Evolutionary conservation across 2,113 vertebrate genomes (phyloP).

Genomic region (Onychorhynchus coronatus): DNA sequence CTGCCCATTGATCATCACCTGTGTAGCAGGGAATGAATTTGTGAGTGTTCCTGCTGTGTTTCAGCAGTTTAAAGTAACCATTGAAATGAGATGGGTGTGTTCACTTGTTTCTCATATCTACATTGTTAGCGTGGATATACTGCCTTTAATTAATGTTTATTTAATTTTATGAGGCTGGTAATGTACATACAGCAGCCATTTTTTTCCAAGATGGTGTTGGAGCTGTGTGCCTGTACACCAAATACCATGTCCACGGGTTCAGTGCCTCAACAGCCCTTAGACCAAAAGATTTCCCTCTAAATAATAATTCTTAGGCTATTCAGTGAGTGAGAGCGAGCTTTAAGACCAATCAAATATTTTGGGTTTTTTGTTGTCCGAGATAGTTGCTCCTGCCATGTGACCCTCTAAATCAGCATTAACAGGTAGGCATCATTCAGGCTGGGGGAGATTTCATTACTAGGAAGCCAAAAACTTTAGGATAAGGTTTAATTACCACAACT

Average conservation of each 20-base stretch:
- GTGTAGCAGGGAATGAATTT: neutral
- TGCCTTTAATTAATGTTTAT: neutral
- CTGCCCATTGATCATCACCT: neutral
- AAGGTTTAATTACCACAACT: neutral
- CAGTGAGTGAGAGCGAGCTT: neutral
- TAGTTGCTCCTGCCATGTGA: neutral
- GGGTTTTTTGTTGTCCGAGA: neutral
- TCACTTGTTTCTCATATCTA: neutral
- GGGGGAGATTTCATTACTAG: neutral
- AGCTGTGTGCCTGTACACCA: neutral
- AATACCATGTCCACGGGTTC: fast-evolving
- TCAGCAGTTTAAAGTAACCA: neutral
- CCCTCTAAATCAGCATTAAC: neutral
- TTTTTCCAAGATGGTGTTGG: neutral
- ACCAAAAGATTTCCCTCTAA: neutral
- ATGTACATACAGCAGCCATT: neutral
- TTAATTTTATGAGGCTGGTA: neutral
- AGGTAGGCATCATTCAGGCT: neutral
- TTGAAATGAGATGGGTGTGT: neutral
- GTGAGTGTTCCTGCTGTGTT: neutral
- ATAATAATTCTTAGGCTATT: neutral
- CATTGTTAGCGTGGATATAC: neutral
- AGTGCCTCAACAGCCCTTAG: neutral
- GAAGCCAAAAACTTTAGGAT: neutral
- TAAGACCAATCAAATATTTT: neutral